Conservation (phyloP, 1,140 invertebrate genomes). For the Rhyacophila brunnea region DNA sequence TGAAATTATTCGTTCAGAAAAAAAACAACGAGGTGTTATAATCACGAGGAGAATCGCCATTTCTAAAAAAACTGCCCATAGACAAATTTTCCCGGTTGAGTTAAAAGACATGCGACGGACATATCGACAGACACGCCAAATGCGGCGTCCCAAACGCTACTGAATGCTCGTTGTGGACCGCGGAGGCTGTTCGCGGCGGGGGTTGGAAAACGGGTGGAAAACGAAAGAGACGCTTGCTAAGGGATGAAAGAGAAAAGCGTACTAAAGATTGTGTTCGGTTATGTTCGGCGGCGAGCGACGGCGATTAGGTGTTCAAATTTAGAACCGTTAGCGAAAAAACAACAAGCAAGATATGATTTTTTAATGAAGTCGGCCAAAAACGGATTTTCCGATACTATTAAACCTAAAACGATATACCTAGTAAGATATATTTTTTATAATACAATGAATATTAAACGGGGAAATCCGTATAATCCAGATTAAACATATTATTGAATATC, state of each 20-base stretch:
- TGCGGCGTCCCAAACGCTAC: slow-evolving; percentile 18
- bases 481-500: too few relatives aligned
- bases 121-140: too few relatives aligned
- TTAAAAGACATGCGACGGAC: too few relatives aligned
- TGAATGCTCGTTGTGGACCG: slow-evolving; percentile 1
- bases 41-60: not conserved
- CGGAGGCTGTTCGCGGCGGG: not conserved
- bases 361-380: slow-evolving; percentile 26
- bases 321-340: slow-evolving; percentile 14
- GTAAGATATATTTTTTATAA: too few relatives aligned
- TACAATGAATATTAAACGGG: too few relatives aligned
- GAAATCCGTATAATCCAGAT: too few relatives aligned
- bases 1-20: not conserved
- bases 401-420: too few relatives aligned
- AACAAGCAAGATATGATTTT: slow-evolving; percentile 23
- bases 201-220: not conserved
- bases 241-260: not conserved
- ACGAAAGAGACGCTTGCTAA: slow-evolving; percentile 8
- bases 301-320: slow-evolving; percentile 29
- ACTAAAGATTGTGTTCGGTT: slow-evolving; percentile 1
- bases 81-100: not conserved
- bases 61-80: slow-evolving; percentile 7
- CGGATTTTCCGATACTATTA: too few relatives aligned
- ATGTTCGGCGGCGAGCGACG: slow-evolving; percentile 24
- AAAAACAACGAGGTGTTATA: not conserved